Conservation (phyloP, 2,888 invertebrate species). For the Balanococcus diminutus region DNA sequence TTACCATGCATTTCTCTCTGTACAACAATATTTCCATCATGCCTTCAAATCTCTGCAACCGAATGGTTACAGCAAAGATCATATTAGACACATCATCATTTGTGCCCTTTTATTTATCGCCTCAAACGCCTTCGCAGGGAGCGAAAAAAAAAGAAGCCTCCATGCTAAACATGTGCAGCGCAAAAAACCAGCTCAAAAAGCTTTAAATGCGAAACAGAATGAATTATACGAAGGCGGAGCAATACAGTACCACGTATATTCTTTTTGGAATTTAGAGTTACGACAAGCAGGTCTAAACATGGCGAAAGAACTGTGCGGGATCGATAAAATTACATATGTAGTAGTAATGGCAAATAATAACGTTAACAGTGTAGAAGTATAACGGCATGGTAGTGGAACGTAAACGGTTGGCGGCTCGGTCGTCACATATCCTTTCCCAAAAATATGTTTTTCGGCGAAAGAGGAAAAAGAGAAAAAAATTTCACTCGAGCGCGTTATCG, state of each 20-base stretch:
- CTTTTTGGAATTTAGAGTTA: conserved; percentile 42
- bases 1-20: too few species aligned
- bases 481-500: not conserved
- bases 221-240: conserved; percentile 53
- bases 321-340: conserved; percentile 54
- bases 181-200: not conserved
- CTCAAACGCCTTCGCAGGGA: not conserved
- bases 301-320: conserved; percentile 3
- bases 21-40: too few species aligned
- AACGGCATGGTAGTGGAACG: conserved; percentile 8
- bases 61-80: too few species aligned
- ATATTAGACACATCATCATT: too few species aligned
- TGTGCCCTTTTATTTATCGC: not conserved
- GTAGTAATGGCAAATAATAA: conserved; percentile 53
- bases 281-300: conserved; percentile 50
- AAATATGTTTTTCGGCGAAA: conserved; percentile 21
- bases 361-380: conserved; percentile 47
- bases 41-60: too few species aligned
- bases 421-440: not conserved
- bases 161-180: not conserved
- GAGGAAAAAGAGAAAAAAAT: not conserved
- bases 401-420: conserved; percentile 16
- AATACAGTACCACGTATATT: conserved; percentile 32
- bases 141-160: not conserved
- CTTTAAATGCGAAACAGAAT: conserved; percentile 48